A percentile compares a stretch with the other conserved stretches of the same genome.
phyloP scores from a whole-genome alignment of 1,140 invertebrate species.

The Bombus fervidus region DNA sequence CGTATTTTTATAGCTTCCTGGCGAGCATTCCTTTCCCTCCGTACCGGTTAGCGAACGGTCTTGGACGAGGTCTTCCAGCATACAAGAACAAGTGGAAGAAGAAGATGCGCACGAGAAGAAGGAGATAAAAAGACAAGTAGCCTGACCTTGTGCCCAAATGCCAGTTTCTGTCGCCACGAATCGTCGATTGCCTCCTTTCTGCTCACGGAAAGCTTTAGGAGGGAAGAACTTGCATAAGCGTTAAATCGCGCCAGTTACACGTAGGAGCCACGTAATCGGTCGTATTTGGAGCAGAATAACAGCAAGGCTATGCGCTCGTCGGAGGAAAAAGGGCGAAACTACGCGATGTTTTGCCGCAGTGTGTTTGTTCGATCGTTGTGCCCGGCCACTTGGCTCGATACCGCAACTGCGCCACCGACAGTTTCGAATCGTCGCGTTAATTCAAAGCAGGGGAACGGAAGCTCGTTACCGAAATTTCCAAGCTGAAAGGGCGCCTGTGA shows the following conservation, averaged over 20 bases:
- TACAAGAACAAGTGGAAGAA: neutral
- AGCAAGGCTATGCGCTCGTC: slow-evolving; percentile 9
- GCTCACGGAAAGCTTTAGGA: neutral
- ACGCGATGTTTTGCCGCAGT: neutral
- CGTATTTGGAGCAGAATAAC: slow-evolving; percentile 69
- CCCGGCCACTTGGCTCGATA: too few relatives aligned
- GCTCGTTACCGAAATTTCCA: too few relatives aligned
- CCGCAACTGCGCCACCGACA: too few relatives aligned
- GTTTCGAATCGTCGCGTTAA: too few relatives aligned
- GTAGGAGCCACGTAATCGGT: slow-evolving; percentile 47
- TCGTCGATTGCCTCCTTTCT: slow-evolving; percentile 46
- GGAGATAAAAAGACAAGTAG: slow-evolving; percentile 43
- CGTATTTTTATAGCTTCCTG: slow-evolving; percentile 66
- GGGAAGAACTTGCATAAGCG: slow-evolving; percentile 62
- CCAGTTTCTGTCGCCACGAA: slow-evolving; percentile 64
- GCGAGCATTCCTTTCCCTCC: slow-evolving; percentile 47
- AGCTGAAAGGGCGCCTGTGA: too few relatives aligned
- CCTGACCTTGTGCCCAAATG: slow-evolving; percentile 70
- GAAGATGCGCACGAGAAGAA: neutral
- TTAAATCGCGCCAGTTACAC: slow-evolving; percentile 67
- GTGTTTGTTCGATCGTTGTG: neutral
- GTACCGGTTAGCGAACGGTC: slow-evolving; percentile 58
- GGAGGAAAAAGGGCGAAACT: slow-evolving; percentile 16
- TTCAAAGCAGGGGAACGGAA: too few relatives aligned
- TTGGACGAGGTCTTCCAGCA: slow-evolving; percentile 30